Evolutionary conservation across 2,113 vertebrate genomes (phyloP), one percentile per base, ranked within the genome.

Genomic region (Nicator chloris): DNA sequence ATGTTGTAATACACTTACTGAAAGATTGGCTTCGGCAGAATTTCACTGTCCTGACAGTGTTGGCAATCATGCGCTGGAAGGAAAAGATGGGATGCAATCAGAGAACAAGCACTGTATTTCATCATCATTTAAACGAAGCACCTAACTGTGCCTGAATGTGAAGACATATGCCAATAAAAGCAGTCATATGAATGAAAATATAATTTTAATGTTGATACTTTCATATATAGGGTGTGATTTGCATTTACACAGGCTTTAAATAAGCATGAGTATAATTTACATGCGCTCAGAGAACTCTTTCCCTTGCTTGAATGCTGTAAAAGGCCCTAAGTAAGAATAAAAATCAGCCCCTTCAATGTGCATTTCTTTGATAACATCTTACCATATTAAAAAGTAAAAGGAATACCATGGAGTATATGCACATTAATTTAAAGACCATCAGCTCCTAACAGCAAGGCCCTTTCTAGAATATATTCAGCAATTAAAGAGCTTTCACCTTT

Each of bases 11-110:
- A 93, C 50, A 96, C 99, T 99, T 98, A 99, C 99, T 99, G 98
- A 99, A 99, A 24, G 98, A 97, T 13, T 99, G 98, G 96, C 99
- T 99, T 83, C 99, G 97, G 95, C 99, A 99, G 98, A 98, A 98
- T 97, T 98, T 98, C 97, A 99, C 98, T 68, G 98, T 99, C 97
- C 99, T 98, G 95, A 99, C 98, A 21, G 99, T 99, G 92, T 99
- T 99, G 59, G 99, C 99, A 88, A 99, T 99, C 99, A 99, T 99
- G 73, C 99, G 98, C 99, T 99, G 97, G 63, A 98, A 95, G 96
- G 93, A 97, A 95, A 96, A 77, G 92, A 94, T 33, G 86, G 85
- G 83, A 88, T 92, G 94, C 82, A 96, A 96, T 96, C 93, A 97
- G 93, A 83, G 90, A 94, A 93, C 79, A 92, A 92, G 93, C 64